Base-by-base conservation (phyloP, 2,797 vertebrate genomes). In the Acridotheres tristis region DNA sequence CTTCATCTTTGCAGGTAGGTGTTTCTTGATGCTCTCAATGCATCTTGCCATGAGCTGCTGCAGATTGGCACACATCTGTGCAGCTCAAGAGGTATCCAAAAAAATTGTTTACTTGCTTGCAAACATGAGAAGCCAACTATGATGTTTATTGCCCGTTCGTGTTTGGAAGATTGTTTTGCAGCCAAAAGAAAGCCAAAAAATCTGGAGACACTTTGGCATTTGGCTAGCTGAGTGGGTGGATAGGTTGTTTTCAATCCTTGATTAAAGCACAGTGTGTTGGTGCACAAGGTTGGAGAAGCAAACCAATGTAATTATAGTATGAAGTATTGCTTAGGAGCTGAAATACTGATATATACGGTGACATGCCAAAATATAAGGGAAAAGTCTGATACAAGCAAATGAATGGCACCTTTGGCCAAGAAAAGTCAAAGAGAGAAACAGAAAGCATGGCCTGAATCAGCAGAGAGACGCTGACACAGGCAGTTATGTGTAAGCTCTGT, bases 171-270 rank as follows among this genome's bases (percentile, higher is more conserved):
- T 48, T 4, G 25, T 75, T 91, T 72, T 93, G 59, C 53, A 84
- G 74, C 59, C 58, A 75, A 90, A 94, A n/a, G 51, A 74, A 81
- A 84, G 47, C 34, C 85, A 68, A 69, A 68, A 91, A 69, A 78
- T 81, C 68, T 81, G 51, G 57, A 66, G 58, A 30, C 4, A 1
- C 55, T 93, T 90, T 54, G 71, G 34, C 34, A 25, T 85, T 87
- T 93, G 47, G 54, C 34, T 72, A 16, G 13, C 27, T 85, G 63
- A 85, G 59, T 59, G 26, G 25, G 59, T 53, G 47, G 48, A 26
- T 30, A 40, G 27, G 5, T 81, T 61, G 43, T 68, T 95, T 87
- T 57, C 47, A 48, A 53, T 47, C 29, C 32, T 38, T 79, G n/a
- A 68, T 85, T 92, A 76, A 88, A 86, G 36, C 40, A 51, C 32